These are phyloP conservation scores for Sarcophaga carnaria DNA, from an alignment of 2,888 invertebrate genomes.

Conservation along the genomic window DNA sequence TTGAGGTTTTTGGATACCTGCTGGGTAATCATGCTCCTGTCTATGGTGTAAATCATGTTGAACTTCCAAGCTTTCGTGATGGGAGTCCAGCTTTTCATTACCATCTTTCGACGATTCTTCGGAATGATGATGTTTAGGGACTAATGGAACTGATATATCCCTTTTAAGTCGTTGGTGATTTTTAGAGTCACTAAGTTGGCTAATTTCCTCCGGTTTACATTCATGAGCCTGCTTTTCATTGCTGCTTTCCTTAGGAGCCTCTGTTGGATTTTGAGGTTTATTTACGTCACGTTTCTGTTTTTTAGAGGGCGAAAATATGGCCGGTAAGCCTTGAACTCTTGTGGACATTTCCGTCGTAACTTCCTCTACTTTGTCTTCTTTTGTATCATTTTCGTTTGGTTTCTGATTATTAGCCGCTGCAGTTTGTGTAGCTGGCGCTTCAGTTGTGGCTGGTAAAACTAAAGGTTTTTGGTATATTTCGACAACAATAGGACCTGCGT, in stretches of 20 bases:
- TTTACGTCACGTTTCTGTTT: constrained; percentile 75
- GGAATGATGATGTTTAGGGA: constrained; percentile 70
- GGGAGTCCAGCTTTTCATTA: not conserved
- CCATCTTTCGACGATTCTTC: constrained; percentile 18
- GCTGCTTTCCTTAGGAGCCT: constrained; percentile 55
- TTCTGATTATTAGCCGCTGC: not conserved
- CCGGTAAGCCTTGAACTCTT: constrained; percentile 18
- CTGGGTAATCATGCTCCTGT: not conserved
- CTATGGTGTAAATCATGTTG: not conserved
- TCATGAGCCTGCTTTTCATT: constrained; percentile 2
- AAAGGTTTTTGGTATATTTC: constrained; percentile 32
- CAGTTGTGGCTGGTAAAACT: constrained; percentile 20
- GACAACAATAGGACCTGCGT: not conserved
- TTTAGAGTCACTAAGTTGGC: not conserved
- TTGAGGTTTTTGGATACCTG: constrained; percentile 19
- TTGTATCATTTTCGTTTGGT: not conserved
- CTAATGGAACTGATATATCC: constrained; percentile 78
- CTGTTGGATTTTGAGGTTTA: constrained; percentile 74
- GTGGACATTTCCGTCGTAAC: not conserved
- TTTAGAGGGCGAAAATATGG: not conserved
- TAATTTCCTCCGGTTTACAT: not conserved
- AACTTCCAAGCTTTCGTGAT: not conserved
- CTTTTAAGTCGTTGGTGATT: constrained; percentile 66
- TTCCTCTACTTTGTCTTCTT: not conserved
- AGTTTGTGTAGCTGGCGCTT: not conserved